Percentiles rank a stretch among this genome's conserved stretches.
Conservation (phyloP, 92 coral and sea anemone species). For the Phymanthus crucifer region DNA sequence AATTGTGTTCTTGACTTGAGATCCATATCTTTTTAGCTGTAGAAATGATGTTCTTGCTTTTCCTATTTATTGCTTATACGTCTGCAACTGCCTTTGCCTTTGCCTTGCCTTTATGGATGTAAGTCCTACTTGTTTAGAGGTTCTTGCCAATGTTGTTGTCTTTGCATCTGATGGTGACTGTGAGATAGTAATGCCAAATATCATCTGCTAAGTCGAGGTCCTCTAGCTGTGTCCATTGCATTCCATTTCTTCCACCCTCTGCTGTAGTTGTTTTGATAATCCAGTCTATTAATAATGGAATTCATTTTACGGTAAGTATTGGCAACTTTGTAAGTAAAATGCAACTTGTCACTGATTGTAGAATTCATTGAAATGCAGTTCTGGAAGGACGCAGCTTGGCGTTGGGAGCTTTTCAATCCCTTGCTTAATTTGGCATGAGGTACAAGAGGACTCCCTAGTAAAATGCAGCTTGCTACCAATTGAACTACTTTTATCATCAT, state of each 20-base stretch:
- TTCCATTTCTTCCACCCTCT: not conserved
- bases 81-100: not conserved
- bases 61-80: not conserved
- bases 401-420: no score
- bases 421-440: no score
- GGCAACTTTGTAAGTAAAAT: no score
- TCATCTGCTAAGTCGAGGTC: not conserved
- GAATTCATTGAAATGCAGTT: no score
- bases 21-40: not conserved
- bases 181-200: not conserved
- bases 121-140: no score
- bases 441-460: no score
- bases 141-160: not conserved
- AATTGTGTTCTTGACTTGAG: not conserved
- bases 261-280: not conserved
- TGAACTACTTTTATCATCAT: no score
- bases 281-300: not conserved
- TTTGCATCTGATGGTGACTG: not conserved
- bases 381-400: no score
- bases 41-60: not conserved
- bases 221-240: not conserved
- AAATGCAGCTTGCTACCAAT: no score
- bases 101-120: no score
- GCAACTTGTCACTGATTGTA: no score
- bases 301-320: no score